Percentiles rank a stretch among this genome's conserved stretches.
Evolutionary conservation across 2,113 vertebrate species (phyloP).

Genomic region (Diadophis punctatus): DNA sequence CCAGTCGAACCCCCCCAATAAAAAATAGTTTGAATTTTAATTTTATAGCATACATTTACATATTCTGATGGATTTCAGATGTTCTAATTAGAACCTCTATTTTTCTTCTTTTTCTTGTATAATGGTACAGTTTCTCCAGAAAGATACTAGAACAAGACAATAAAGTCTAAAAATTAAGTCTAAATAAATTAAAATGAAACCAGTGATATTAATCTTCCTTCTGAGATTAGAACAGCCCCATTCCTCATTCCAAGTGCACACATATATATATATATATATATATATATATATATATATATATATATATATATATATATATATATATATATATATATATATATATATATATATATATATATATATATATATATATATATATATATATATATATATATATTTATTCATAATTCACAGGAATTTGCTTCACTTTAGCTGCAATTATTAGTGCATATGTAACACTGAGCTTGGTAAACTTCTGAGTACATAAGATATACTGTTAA

Average conservation of each 20-base stretch:
- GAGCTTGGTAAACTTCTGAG: neutral
- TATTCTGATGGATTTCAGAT: neutral
- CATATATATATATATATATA: too few species aligned
- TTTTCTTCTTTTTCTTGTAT: neutral
- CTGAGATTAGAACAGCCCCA: neutral
- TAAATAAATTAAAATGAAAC: neutral
- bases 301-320: neutral
- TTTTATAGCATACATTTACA: neutral
- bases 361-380: too few species aligned
- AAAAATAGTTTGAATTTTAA: neutral
- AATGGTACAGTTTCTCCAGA: neutral
- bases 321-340: too few species aligned
- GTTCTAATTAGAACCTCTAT: neutral
- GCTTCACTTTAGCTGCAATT: neutral
- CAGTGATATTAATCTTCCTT: neutral
- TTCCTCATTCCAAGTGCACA: neutral
- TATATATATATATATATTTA: too few species aligned
- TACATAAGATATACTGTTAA: neutral
- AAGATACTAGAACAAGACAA: neutral
- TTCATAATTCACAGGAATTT: too few species aligned
- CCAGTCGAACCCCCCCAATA: too few species aligned
- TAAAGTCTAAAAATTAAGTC: neutral
- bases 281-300: too few species aligned
- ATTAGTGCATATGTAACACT: neutral
- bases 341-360: too few species aligned